phyloP scores from a whole-genome alignment of 2,888 invertebrate genomes.

The Eristalis intricaria region DNA sequence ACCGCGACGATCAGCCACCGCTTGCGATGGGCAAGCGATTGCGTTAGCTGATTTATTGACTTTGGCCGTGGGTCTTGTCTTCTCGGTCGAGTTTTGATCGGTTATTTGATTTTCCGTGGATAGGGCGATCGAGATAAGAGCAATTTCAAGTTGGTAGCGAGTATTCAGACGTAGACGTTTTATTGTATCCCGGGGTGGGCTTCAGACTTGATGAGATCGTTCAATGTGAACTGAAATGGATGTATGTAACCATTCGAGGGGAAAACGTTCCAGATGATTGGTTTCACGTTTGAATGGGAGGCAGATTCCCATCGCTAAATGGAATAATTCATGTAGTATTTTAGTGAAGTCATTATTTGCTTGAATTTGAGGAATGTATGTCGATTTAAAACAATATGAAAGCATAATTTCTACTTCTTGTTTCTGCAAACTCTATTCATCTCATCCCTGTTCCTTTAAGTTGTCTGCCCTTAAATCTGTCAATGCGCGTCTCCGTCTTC shows the following conservation, averaged over 20 bases:
- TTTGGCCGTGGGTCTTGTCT: slow-evolving; percentile 58
- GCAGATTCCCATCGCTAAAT: neutral
- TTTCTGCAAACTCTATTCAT: no score
- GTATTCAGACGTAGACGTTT: slow-evolving; percentile 54
- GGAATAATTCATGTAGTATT: no score
- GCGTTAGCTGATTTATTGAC: slow-evolving; percentile 73
- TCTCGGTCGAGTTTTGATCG: slow-evolving; percentile 65
- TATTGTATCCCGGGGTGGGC: slow-evolving; percentile 69
- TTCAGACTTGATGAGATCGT: slow-evolving; percentile 61
- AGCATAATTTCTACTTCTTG: no score
- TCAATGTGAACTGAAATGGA: slow-evolving; percentile 34
- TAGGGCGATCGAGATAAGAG: slow-evolving; percentile 66
- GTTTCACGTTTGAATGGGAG: neutral
- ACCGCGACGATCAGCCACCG: slow-evolving; percentile 34
- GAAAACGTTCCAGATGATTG: neutral
- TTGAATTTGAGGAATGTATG: no score
- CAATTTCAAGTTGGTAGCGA: slow-evolving; percentile 42
- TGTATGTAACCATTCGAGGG: neutral
- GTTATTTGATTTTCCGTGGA: slow-evolving; percentile 70
- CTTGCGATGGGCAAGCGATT: slow-evolving; percentile 66
- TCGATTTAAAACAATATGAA: no score
- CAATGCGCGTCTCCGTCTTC: no score
- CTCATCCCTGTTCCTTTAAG: no score
- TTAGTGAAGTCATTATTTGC: no score
- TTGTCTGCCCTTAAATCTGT: no score